A percentile compares a stretch with the other conserved stretches of the same genome.
Conservation (phyloP, 92 coral and sea anemone genomes). For the Heliopora coerulea region DNA sequence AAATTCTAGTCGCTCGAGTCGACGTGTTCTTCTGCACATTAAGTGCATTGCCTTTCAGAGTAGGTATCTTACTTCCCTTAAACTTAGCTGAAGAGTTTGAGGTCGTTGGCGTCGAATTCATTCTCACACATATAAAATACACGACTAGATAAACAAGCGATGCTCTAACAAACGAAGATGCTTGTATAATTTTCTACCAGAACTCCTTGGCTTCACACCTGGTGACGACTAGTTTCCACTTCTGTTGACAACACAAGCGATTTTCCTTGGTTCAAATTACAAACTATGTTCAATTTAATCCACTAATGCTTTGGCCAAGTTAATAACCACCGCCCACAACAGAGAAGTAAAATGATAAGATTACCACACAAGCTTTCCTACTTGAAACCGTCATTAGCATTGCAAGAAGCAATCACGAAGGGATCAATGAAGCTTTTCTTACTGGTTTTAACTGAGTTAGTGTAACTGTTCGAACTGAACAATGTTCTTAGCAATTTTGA, state of each 20-base stretch:
- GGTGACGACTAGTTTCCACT: too few species aligned
- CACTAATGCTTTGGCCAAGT: background rate
- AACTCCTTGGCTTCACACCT: too few species aligned
- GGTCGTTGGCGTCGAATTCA: background rate
- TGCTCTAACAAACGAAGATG: background rate
- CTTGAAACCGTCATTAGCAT: too few species aligned
- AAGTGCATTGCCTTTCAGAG: background rate
- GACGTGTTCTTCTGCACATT: background rate
- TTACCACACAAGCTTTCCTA: too few species aligned
- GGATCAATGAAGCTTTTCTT: background rate
- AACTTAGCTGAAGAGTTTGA: background rate
- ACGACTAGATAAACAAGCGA: background rate
- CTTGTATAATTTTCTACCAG: background rate
- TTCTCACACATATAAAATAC: background rate
- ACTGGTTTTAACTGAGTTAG: background rate
- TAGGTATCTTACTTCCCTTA: slow-evolving; percentile 14
- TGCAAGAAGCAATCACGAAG: too few species aligned
- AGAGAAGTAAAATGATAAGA: background rate
- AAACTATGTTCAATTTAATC: background rate
- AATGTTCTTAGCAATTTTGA: background rate
- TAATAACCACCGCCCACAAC: background rate
- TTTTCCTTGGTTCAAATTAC: background rate
- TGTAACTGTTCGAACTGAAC: background rate
- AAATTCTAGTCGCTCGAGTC: background rate
- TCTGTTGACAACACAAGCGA: too few species aligned